phyloP scores from a whole-genome alignment of 2,113 vertebrate genomes.

The Chaetodon auriga region DNA sequence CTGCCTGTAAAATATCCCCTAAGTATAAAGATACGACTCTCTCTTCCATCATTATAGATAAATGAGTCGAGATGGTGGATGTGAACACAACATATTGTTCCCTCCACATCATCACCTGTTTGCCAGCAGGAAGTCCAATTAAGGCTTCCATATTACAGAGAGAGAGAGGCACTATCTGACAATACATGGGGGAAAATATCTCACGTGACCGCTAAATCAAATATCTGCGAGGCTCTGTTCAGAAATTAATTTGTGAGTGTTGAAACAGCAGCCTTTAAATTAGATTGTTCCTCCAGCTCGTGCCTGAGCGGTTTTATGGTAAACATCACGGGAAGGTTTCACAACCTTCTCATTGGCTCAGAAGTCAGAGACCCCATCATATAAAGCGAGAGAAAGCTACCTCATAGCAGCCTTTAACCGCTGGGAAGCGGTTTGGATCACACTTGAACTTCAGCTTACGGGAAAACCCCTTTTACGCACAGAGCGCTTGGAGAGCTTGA shows the following conservation, averaged over 20 bases:
- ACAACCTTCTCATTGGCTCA: conserved; percentile 77
- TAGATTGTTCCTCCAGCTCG: neutral
- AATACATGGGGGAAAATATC: conserved; percentile 12
- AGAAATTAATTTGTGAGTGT: conserved; percentile 45
- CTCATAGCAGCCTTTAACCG: conserved; percentile 37
- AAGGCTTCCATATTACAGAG: conserved; percentile 12
- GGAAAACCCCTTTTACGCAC: conserved; percentile 68
- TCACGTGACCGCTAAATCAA: conserved; percentile 50
- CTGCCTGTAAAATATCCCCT: neutral
- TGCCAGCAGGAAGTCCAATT: conserved; percentile 55
- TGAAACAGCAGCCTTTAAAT: conserved; percentile 33
- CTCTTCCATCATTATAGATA: neutral
- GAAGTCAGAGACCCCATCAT: conserved; percentile 66
- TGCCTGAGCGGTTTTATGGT: conserved; percentile 39
- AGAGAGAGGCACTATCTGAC: conserved; percentile 16
- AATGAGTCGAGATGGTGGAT: conserved; percentile 15
- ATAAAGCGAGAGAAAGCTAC: conserved; percentile 58
- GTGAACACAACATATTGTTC: conserved; percentile 31
- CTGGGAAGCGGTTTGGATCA: conserved; percentile 50
- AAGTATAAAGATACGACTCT: neutral
- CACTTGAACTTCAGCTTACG: conserved; percentile 15
- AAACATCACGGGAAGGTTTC: conserved; percentile 63
- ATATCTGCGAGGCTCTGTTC: conserved; percentile 34
- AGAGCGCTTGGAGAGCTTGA: conserved; percentile 46
- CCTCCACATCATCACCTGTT: conserved; percentile 16